These are phyloP conservation scores for Anabacerthia variegaticeps DNA, from an alignment of 2,797 vertebrate genomes.

Conservation along the genomic window DNA sequence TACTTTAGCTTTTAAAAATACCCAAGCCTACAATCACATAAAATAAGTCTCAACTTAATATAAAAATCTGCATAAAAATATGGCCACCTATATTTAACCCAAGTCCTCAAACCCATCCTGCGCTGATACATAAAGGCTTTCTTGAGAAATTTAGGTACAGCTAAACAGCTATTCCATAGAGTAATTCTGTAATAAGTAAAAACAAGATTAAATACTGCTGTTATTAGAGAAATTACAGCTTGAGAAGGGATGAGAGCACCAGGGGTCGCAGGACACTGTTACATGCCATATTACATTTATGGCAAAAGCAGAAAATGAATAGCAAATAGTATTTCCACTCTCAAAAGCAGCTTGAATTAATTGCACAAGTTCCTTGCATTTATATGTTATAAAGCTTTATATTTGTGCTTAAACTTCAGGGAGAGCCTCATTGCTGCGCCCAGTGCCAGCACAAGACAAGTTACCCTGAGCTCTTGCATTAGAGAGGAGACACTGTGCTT, in stretches of 20 bases:
- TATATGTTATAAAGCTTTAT: background rate
- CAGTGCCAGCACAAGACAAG: background rate
- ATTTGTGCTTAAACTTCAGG: background rate
- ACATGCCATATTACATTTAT: background rate
- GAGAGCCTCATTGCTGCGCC: background rate
- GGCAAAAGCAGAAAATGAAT: background rate
- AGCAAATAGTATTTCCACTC: background rate
- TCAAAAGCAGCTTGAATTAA: background rate
- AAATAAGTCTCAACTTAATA: conserved; percentile 23
- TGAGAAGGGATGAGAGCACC: background rate
- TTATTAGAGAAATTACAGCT: background rate
- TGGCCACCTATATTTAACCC: background rate
- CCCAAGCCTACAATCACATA: background rate
- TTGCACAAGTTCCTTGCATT: conserved; percentile 15
- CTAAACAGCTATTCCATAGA: background rate
- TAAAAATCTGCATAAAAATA: conserved; percentile 50
- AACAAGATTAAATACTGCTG: background rate
- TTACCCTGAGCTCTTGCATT: background rate
- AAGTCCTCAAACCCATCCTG: background rate
- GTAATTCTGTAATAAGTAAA: background rate
- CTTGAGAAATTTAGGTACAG: background rate
- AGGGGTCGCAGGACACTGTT: background rate
- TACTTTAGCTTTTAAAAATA: conserved; percentile 51
- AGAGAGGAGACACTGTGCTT: background rate
- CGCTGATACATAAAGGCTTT: background rate